Base-by-base conservation (phyloP, 1,140 invertebrate species). In the Antheraea pernyi region DNA sequence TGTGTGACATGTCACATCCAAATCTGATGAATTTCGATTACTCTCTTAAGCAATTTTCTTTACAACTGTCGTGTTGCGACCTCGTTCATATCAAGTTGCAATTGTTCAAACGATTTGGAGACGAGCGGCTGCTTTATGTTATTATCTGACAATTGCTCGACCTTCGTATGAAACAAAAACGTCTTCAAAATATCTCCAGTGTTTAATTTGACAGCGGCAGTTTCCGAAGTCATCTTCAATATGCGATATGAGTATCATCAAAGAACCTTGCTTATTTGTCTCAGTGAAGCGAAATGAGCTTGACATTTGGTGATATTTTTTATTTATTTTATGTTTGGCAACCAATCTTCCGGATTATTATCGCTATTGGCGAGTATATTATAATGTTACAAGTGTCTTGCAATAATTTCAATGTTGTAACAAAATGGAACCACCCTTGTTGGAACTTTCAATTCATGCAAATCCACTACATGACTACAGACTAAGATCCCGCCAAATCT, bases 51-150 rank as follows among this genome's bases (percentile, higher is more conserved):
- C 8, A 16, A 61, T 61, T 61, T 61, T 36, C 60, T 61, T 61
- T 30, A n/a, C 6, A 16, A 61, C 9, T 36, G 59, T 7, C 60
- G 22, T 30, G 60, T 3, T 8, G 19, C 19, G 60, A 30, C 60
- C 60, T 61, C 60, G 60, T 0, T 61, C n/a, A 61, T 30, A 36
- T 61, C 60, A 30, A 16, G 19, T 61, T 61, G 30, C 60, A 61
- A 61, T 30, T 22, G 60, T 10, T 6, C 11, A 10, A 36, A 30
- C 19, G 60, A 30, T 61, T 10, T 7, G 22, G 11, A 22, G 60
- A 53, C 16, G 13, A 16, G 46, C 46, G 46, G 46, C 46, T 53
- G 46, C 9, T 13, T 53, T 53, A 53, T 53, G 46, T 53, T 16
- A 13, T 13, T 53, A 53, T 16, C 46, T 53, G 46, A 53, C 46